Percentiles rank a stretch among this genome's conserved stretches.
phyloP scores from a whole-genome alignment of 2,888 invertebrate species.

The Fragum fragum region DNA sequence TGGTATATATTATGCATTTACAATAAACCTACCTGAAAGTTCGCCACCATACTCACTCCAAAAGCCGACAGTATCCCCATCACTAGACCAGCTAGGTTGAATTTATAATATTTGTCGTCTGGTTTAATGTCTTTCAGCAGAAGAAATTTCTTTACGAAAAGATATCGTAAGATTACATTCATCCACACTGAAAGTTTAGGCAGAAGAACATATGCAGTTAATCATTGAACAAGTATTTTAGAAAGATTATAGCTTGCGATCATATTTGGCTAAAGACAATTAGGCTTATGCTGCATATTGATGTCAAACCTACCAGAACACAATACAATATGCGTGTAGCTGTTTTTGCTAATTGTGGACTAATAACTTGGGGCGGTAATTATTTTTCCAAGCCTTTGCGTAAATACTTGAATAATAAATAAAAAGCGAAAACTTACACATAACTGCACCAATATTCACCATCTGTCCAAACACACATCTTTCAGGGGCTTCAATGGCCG shows the following conservation, averaged over 20 bases:
- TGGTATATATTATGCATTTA: too few relatives aligned
- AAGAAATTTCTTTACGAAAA: conserved; percentile 75
- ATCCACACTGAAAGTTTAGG: conserved; percentile 77
- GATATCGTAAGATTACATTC: conserved; percentile 78
- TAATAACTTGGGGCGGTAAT: too few relatives aligned
- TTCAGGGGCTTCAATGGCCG: conserved; percentile 92
- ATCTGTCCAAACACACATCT: conserved; percentile 93
- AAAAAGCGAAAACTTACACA: conserved; percentile 75
- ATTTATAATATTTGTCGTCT: conserved; percentile 61
- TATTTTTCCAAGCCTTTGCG: too few relatives aligned
- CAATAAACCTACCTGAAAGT: conserved; percentile 90
- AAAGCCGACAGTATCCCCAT: conserved; percentile 90
- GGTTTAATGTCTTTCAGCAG: conserved; percentile 54
- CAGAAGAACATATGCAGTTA: too few relatives aligned
- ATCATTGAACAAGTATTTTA: too few relatives aligned
- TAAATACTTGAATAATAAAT: too few relatives aligned
- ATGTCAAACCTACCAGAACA: too few relatives aligned
- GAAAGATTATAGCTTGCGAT: too few relatives aligned
- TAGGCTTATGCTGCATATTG: too few relatives aligned
- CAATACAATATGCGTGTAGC: too few relatives aligned
- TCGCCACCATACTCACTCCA: conserved; percentile 91
- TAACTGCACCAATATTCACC: conserved; percentile 91
- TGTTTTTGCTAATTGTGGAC: too few relatives aligned
- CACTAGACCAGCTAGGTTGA: conserved; percentile 89
- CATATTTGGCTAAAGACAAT: too few relatives aligned